Conservation (phyloP, 2,797 vertebrate species). For the Eospalax fontanierii region DNA sequence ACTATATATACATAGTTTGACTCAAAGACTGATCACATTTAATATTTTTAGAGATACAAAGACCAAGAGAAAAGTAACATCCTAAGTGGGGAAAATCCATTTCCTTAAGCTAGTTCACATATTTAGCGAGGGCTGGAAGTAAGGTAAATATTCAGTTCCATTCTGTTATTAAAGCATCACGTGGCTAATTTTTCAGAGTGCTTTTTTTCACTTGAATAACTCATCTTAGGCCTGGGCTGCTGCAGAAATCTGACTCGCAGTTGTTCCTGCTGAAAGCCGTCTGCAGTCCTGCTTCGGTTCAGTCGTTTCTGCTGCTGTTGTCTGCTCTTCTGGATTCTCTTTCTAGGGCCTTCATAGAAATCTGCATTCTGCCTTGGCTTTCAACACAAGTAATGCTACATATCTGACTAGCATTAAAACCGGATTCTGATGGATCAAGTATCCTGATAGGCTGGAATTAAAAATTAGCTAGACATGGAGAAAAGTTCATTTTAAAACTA, state of each 20-base stretch:
- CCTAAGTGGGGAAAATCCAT: neutral
- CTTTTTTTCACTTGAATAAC: neutral
- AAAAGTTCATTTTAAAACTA: conserved; percentile 27
- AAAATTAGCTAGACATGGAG: conserved; percentile 4
- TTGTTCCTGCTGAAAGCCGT: neutral
- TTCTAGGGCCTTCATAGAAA: conserved; percentile 44
- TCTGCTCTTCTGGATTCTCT: conserved; percentile 18
- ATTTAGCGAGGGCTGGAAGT: neutral
- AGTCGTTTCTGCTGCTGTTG: neutral
- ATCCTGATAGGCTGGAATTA: neutral
- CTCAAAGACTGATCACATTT: conserved; percentile 46
- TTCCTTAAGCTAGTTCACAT: conserved; percentile 11
- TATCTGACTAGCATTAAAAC: conserved; percentile 39
- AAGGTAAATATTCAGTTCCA: conserved; percentile 42
- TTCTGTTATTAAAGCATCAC: conserved; percentile 10
- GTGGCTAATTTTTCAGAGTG: conserved; percentile 18
- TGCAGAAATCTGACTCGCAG: conserved; percentile 8
- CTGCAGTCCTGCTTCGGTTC: neutral
- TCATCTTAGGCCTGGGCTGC: neutral
- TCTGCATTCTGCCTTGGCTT: neutral
- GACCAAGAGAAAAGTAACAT: conserved; percentile 15
- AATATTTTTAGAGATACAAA: conserved; percentile 22
- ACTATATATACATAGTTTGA: conserved; percentile 38
- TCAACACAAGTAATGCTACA: neutral
- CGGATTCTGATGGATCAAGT: conserved; percentile 12